Conservation (phyloP, 2,113 vertebrate species). For the Chaetura pelagica region DNA sequence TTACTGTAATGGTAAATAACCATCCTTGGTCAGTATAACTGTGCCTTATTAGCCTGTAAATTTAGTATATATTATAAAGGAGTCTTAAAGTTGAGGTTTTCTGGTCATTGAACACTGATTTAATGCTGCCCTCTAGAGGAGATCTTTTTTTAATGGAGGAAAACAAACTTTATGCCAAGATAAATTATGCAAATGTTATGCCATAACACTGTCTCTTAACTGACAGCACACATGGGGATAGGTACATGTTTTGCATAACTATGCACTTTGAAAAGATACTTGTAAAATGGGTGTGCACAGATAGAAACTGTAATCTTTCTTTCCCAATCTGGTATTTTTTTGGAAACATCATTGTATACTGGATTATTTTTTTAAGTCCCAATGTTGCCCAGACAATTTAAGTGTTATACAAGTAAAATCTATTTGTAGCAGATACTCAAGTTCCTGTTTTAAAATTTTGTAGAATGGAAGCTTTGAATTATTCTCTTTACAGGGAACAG, state of each 20-base stretch:
- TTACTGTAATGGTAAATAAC: not conserved
- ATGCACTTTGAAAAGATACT: fast-evolving
- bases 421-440: not conserved
- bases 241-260: not conserved
- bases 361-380: not conserved
- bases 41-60: not conserved
- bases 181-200: not conserved
- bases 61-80: fast-evolving
- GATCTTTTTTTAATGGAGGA: not conserved
- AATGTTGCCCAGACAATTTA: not conserved
- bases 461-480: not conserved
- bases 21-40: not conserved
- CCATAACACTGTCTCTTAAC: fast-evolving
- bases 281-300: not conserved
- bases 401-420: not conserved
- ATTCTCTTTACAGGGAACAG: not conserved
- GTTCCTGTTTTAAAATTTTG: not conserved
- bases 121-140: slow-evolving; percentile 18
- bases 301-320: not conserved
- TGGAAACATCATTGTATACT: not conserved
- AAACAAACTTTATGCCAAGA: not conserved
- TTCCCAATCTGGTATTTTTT: not conserved
- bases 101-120: not conserved
- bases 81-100: fast-evolving
- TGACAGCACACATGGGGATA: not conserved